These are phyloP conservation scores for Plebejus argus DNA, from an alignment of 2,888 invertebrate genomes.

Conservation along the genomic window DNA sequence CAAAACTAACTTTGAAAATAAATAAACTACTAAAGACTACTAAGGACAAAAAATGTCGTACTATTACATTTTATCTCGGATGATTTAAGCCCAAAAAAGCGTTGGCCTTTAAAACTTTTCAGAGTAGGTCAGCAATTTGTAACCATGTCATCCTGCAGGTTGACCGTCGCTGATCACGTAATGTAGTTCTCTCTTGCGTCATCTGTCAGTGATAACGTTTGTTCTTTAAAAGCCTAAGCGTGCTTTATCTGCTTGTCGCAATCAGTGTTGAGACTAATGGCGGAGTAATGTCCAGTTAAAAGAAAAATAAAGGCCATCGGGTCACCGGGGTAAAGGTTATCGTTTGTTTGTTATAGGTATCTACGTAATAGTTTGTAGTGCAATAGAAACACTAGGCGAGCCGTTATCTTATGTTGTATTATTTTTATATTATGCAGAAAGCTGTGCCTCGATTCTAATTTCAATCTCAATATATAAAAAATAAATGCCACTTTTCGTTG, in stretches of 20 bases:
- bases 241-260: conserved; percentile 24
- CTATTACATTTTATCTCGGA: too few relatives aligned
- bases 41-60: too few relatives aligned
- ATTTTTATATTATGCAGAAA: too few relatives aligned
- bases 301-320: conserved; percentile 9
- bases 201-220: conserved; percentile 22
- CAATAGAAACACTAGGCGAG: too few relatives aligned
- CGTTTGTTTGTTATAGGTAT: neutral
- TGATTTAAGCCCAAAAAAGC: neutral
- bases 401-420: too few relatives aligned
- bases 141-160: neutral
- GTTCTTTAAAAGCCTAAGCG: conserved; percentile 29
- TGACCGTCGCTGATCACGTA: conserved; percentile 6
- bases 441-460: too few relatives aligned
- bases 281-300: conserved; percentile 10
- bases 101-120: neutral
- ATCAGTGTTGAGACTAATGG: conserved; percentile 23
- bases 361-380: neutral
- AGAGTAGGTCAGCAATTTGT: conserved; percentile 1
- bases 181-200: conserved; percentile 14
- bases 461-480: too few relatives aligned
- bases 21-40: too few relatives aligned
- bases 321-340: neutral
- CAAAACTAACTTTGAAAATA: too few relatives aligned
- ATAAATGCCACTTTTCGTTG: too few relatives aligned